Percentiles rank a stretch among this genome's conserved stretches.
phyloP scores from a whole-genome alignment of 2,888 invertebrate genomes.

The Cheilosia pagana region DNA sequence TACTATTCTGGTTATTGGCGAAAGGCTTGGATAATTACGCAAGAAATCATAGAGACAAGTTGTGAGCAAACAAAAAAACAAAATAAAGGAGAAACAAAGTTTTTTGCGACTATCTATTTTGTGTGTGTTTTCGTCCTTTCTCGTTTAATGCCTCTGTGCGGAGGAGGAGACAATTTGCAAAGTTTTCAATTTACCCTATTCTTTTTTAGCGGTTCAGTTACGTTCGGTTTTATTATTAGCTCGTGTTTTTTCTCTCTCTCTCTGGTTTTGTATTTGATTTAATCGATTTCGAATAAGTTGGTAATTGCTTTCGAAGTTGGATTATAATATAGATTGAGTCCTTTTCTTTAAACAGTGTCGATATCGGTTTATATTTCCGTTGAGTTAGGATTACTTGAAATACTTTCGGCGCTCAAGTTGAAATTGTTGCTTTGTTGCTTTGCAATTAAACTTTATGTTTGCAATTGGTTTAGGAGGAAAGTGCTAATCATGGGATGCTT shows the following conservation, averaged over 20 bases:
- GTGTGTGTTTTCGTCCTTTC: constrained; percentile 5
- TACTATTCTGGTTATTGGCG: constrained; percentile 61
- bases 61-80: constrained; percentile 3
- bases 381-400: not conserved
- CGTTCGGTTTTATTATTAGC: constrained; percentile 11
- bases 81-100: constrained; percentile 32
- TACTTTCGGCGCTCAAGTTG: no score
- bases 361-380: constrained; percentile 20
- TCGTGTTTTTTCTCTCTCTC: constrained; percentile 4
- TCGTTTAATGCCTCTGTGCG: not conserved
- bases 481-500: no score
- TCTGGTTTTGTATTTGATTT: constrained; percentile 41
- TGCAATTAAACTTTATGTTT: no score
- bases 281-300: constrained; percentile 63
- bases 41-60: constrained; percentile 55
- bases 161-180: constrained; percentile 52
- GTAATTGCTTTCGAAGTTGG: constrained; percentile 54
- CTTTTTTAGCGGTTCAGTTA: not conserved
- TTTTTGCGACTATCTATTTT: constrained; percentile 45
- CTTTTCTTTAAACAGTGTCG: constrained; percentile 41
- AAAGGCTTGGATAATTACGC: constrained; percentile 65
- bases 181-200: constrained; percentile 31
- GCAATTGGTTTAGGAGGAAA: no score
- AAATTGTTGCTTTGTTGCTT: no score
- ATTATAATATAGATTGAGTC: constrained; percentile 48